Percentiles rank a stretch among this genome's conserved stretches.
These are phyloP conservation scores for Formica exsecta DNA, from an alignment of 1,140 invertebrate genomes.

Conservation along the genomic window DNA sequence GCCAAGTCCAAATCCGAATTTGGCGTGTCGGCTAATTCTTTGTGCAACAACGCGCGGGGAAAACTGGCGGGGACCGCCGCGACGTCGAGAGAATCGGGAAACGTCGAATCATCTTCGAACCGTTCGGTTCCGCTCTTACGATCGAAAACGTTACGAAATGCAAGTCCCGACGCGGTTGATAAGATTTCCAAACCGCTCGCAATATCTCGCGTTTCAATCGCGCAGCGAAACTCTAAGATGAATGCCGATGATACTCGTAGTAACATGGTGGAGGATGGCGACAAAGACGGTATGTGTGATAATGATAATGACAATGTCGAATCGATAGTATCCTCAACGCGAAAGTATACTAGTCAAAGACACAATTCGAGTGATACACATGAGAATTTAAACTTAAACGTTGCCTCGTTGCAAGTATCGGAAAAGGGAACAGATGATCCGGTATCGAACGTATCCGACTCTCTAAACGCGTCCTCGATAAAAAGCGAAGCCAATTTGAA, in stretches of 20 bases:
- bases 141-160: constrained; percentile 46
- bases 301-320: background rate
- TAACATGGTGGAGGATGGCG: background rate
- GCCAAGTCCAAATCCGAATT: constrained; percentile 45
- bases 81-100: background rate
- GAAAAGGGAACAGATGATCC: constrained; percentile 4
- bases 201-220: constrained; percentile 2
- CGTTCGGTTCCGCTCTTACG: background rate
- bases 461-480: background rate
- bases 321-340: background rate
- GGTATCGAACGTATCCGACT: constrained; percentile 3
- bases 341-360: constrained; percentile 27
- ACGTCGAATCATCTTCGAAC: constrained; percentile 1
- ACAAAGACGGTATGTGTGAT: background rate
- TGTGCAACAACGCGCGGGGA: constrained; percentile 35
- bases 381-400: background rate
- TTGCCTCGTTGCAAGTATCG: background rate
- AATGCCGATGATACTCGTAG: background rate
- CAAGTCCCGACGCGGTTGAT: background rate
- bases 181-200: background rate
- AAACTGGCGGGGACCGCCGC: background rate
- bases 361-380: constrained; percentile 27
- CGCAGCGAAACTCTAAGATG: constrained; percentile 14
- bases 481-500: constrained; percentile 26
- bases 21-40: constrained; percentile 29